Base-by-base conservation (phyloP, 1,140 invertebrate species). In the Drosophila ogumai region DNA sequence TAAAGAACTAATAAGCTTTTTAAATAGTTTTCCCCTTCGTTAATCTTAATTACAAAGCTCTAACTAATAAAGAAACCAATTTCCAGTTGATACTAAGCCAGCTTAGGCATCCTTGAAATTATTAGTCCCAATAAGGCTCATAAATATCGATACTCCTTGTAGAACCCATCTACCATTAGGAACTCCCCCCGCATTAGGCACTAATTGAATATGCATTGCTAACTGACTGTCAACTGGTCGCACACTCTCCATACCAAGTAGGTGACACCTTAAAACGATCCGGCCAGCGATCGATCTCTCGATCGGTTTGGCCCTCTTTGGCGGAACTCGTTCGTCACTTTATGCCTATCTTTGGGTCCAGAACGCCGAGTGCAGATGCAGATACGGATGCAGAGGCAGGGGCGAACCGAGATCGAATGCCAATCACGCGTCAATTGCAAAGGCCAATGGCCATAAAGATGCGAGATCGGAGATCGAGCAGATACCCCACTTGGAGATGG, bases 391-490 rank as follows among this genome's bases (percentile, higher is more conserved):
- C 32, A 25, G 28, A 50, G 15, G 46, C 34, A 22, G 57, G 44
- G 58, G 28, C 44, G 28, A 49, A 22, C 61, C 46, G 73, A 78
- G 82, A 72, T 75, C 82, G 84, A 69, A 87, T 88, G 84, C 80
- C 84, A 87, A 87, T 87, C 84, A 87, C 85, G 80, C 85, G 80
- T 88, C 84, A 88, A 88, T 88, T 88, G 77, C 56, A 80, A 43
- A 73, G 67, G 65, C 80, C 65, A 79, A 72, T 80, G 85, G 85
- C 84, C 82, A 80, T 88, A 84, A 74, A 80, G 72, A 79, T 74
- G 38, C 28, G 71, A 66, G 71, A 66, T 64, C 74, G 47, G 46
- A 47, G 46, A 47, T 78, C 36, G 46, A 32, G 22, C 40, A 40
- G 40, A 56, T 61, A 49, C 43, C 43, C 32, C 49, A 64, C 50